These are phyloP conservation scores for Uria aalge DNA, from an alignment of 2,113 vertebrate genomes.

Conservation along the genomic window DNA sequence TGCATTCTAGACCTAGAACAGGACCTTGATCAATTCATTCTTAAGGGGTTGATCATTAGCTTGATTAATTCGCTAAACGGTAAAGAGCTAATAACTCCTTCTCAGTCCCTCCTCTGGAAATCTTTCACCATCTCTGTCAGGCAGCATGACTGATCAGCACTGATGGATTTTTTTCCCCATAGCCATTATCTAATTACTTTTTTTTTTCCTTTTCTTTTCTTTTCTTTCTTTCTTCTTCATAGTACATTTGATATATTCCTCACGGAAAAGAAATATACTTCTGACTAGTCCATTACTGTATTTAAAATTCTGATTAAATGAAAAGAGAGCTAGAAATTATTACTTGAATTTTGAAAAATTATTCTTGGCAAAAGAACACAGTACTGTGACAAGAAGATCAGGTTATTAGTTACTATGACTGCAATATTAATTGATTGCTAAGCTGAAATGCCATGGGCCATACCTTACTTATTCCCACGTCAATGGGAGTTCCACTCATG, in stretches of 20 bases:
- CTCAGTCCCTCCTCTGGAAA: neutral
- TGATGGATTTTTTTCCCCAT: neutral
- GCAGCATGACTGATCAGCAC: neutral
- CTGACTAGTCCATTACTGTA: neutral
- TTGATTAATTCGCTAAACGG: neutral
- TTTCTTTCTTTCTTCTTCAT: neutral
- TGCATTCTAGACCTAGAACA: neutral
- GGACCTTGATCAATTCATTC: neutral
- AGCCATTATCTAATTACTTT: neutral
- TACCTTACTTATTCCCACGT: conserved; percentile 14
- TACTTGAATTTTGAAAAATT: neutral
- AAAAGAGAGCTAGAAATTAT: neutral
- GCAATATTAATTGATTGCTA: conserved; percentile 30
- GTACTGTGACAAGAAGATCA: neutral
- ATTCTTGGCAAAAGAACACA: neutral
- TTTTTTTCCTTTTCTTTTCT: neutral
- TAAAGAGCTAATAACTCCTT: neutral
- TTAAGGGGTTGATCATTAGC: neutral
- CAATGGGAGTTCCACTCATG: conserved; percentile 1
- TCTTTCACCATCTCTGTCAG: neutral
- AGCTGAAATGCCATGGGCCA: neutral
- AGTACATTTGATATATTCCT: neutral
- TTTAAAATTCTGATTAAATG: conserved; percentile 48
- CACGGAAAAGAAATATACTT: neutral
- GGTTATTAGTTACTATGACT: conserved; percentile 32